Evolutionary conservation across 2,797 vertebrate genomes (phyloP).

Genomic region (Lepus oiostolus): DNA sequence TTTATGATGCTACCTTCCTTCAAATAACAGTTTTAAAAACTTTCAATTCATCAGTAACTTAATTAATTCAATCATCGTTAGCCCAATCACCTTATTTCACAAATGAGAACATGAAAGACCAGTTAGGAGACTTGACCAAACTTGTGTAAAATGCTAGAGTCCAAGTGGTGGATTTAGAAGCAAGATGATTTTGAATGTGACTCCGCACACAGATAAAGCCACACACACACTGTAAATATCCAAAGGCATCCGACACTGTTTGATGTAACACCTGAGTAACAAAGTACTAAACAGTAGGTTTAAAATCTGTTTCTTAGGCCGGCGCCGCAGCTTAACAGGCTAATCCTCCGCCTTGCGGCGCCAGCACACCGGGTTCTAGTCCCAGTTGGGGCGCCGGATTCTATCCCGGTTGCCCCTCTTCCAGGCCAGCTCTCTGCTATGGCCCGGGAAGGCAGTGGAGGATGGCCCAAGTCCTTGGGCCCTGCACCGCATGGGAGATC

Average conservation of each 20-base stretch:
- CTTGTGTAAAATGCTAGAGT: neutral
- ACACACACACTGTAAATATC: neutral
- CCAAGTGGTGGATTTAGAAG: neutral
- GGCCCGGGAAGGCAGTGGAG: too few relatives aligned
- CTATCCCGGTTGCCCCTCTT: too few relatives aligned
- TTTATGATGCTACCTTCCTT: neutral
- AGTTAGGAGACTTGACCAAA: slow-evolving; percentile 18
- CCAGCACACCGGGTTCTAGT: too few relatives aligned
- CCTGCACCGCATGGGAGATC: too few relatives aligned
- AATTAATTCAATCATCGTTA: slow-evolving; percentile 25
- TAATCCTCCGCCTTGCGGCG: too few relatives aligned
- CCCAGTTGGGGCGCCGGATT: too few relatives aligned
- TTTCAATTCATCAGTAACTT: slow-evolving; percentile 14
- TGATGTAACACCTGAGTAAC: neutral
- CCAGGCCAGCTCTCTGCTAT: too few relatives aligned
- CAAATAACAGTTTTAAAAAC: neutral
- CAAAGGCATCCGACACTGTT: neutral
- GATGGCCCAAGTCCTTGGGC: too few relatives aligned
- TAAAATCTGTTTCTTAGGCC: slow-evolving; percentile 2
- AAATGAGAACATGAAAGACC: slow-evolving; percentile 62
- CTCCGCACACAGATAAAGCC: neutral
- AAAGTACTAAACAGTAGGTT: neutral
- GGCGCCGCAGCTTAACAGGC: too few relatives aligned
- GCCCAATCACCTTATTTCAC: neutral
- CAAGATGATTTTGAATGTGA: slow-evolving; percentile 31